These are phyloP conservation scores for Seriola quinqueradiata DNA, from an alignment of 2,113 vertebrate species.

Conservation along the genomic window DNA sequence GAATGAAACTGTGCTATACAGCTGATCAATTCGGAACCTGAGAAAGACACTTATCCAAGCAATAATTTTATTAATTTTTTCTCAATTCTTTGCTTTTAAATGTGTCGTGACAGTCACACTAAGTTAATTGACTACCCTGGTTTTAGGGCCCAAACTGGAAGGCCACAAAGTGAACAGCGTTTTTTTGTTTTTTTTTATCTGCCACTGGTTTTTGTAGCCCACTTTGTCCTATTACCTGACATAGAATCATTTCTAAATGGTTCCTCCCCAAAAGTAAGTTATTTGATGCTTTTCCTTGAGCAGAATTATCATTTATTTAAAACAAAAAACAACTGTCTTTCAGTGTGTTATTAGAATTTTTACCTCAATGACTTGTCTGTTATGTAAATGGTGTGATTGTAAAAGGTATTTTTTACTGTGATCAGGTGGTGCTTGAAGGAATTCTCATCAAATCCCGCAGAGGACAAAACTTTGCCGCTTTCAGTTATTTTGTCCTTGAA, in stretches of 20 bases:
- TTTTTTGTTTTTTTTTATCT: too few species aligned
- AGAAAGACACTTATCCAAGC: not conserved
- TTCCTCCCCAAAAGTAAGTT: too few species aligned
- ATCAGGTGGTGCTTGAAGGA: conserved; percentile 82
- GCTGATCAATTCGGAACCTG: not conserved
- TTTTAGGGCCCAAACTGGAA: not conserved
- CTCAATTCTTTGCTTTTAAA: too few species aligned
- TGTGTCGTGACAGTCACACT: not conserved
- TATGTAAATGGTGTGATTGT: not conserved
- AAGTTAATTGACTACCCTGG: not conserved
- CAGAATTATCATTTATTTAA: not conserved
- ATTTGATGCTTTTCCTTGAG: too few species aligned
- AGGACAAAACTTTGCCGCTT: conserved; percentile 72
- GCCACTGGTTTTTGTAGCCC: too few species aligned
- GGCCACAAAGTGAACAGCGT: too few species aligned
- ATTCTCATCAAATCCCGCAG: conserved; percentile 81
- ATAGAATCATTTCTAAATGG: too few species aligned
- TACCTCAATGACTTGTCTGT: not conserved
- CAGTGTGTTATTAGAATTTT: not conserved
- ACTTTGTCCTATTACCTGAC: too few species aligned
- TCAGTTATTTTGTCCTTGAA: conserved; percentile 83
- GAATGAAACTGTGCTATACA: not conserved
- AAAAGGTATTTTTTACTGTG: conserved; percentile 65
- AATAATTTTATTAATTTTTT: not conserved
- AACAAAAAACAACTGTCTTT: too few species aligned